Conservation (phyloP, 2,888 invertebrate genomes). For the Hemistola chrysoprasaria region DNA sequence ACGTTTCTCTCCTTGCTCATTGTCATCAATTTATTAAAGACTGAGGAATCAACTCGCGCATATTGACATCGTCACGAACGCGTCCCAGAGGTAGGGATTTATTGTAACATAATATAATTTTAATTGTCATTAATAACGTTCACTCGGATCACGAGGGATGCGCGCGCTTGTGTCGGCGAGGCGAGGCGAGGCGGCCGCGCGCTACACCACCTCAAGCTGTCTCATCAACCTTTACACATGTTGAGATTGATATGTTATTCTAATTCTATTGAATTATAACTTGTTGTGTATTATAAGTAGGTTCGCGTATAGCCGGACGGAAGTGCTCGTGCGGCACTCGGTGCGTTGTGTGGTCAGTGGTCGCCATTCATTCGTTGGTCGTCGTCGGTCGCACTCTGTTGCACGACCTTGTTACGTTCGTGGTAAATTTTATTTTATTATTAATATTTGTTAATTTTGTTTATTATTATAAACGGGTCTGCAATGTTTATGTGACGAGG, state of each 20-base stretch:
- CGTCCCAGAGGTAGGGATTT: conserved; percentile 63
- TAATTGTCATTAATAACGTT: conserved; percentile 38
- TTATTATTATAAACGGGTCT: conserved; percentile 76
- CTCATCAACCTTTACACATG: conserved; percentile 80
- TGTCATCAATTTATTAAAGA: conserved; percentile 82
- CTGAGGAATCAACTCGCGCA: conserved; percentile 81
- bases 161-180: conserved; percentile 5
- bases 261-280: conserved; percentile 81
- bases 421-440: conserved; percentile 70
- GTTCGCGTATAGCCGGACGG: conserved; percentile 34
- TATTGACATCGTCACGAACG: conserved; percentile 78
- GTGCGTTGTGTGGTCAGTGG: conserved; percentile 19
- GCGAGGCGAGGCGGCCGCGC: conserved; percentile 24
- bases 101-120: conserved; percentile 57
- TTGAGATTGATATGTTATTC: conserved; percentile 81
- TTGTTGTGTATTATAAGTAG: conserved; percentile 79
- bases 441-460: conserved; percentile 74
- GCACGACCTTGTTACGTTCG: conserved; percentile 48
- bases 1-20: conserved; percentile 77
- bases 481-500: conserved; percentile 72
- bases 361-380: conserved; percentile 15
- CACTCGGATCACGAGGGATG: conserved; percentile 42
- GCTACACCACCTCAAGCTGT: conserved; percentile 49
- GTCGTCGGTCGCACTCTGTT: conserved; percentile 4
- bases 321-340: too few relatives aligned